These are phyloP conservation scores for Xenus cinereus DNA, from an alignment of 2,113 vertebrate species.

Conservation along the genomic window DNA sequence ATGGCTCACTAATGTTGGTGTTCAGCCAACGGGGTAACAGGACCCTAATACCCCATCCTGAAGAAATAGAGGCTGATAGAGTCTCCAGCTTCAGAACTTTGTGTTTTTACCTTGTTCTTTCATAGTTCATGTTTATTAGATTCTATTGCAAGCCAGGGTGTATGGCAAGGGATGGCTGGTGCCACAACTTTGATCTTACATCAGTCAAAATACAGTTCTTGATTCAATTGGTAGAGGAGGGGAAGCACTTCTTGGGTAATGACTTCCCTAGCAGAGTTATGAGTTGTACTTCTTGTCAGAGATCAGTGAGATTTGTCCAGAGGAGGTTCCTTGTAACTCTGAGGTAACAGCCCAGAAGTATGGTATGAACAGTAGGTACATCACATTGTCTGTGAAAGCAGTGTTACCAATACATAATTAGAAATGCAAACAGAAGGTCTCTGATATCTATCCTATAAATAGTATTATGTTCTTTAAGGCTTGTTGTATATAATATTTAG, in stretches of 20 bases:
- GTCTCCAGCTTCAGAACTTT: background rate
- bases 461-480: background rate
- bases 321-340: background rate
- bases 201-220: background rate
- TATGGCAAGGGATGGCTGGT: background rate
- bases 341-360: background rate
- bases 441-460: background rate
- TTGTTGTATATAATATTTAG: background rate
- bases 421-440: background rate
- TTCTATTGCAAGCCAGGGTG: too few species aligned
- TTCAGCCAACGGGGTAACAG: background rate
- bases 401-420: too few species aligned
- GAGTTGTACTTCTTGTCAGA: background rate
- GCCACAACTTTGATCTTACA: background rate
- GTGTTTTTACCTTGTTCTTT: background rate
- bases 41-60: background rate
- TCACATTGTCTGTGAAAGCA: background rate
- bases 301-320: background rate
- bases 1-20: fast-evolving
- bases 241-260: background rate
- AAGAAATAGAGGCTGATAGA: background rate
- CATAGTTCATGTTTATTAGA: background rate
- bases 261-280: background rate
- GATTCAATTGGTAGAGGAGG: background rate
- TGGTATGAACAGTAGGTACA: background rate